Evolutionary conservation across 2,797 vertebrate genomes (phyloP), one percentile per base, ranked within the genome.

Genomic region (Lagocephalus sceleratus): DNA sequence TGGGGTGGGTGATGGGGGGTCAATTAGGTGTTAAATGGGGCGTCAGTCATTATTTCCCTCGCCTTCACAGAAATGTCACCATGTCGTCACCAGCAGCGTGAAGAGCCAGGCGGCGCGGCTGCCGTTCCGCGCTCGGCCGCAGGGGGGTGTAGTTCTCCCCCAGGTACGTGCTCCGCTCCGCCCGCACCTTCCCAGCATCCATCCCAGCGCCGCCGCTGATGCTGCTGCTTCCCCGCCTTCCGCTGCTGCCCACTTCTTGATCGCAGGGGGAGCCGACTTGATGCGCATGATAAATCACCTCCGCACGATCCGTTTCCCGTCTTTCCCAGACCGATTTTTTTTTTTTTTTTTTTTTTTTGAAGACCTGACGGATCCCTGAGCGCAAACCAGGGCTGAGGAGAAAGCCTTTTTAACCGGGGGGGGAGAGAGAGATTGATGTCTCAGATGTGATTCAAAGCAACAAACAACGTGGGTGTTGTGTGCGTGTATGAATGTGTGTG

Each of bases 391-490:
- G 62, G 54, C 58, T 65, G 63, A 63, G 66, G 65, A 67, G 64
- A 35, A 74, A 48, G n/a, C n/a, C 65, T 63, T 71, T 57, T 58
- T 44, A 26, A 60, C 52, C 50, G 60, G 54, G 12, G 32, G 32
- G 64, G n/a, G n/a, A n/a, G n/a, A n/a, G n/a, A n/a, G n/a, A n/a
- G n/a, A n/a, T n/a, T n/a, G 61, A 83, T 61, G 77, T 76, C 82
- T 76, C 80, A 61, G 63, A 81, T 78, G 84, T 79, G 81, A 85
- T 81, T 71, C 74, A 60, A 66, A 71, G 45, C 77, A 20, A 78
- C 62, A 73, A 87, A 81, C 80, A 86, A 84, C 88, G 88, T 88
- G 87, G 87, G 79, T 87, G 86, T 85, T 79, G 76, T 75, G 74
- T 2, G 50, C 0, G 63, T 2, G 40, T 41, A 1, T n/a, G 16